Evolutionary conservation across 2,113 vertebrate genomes (phyloP).

Genomic region (Dicaeum eximium): DNA sequence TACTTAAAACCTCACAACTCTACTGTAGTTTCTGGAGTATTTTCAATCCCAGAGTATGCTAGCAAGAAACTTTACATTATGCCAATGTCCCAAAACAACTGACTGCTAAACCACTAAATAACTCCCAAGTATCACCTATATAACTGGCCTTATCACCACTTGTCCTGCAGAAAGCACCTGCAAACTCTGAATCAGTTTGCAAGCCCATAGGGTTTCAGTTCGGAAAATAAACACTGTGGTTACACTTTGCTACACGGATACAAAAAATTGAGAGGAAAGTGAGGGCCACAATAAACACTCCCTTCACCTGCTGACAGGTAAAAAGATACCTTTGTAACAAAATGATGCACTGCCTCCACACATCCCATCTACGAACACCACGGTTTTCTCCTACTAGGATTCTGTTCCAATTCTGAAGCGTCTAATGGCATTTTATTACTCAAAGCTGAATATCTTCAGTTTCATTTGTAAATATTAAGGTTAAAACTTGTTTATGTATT

Average conservation of each 20-base stretch:
- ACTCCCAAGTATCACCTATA: fast-evolving
- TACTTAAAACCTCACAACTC: background rate
- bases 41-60: background rate
- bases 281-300: background rate
- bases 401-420: background rate
- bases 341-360: background rate
- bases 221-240: fast-evolving
- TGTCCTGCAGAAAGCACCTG: background rate
- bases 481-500: background rate
- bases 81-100: background rate
- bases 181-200: background rate
- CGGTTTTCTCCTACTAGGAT: background rate
- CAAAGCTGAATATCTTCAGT: background rate
- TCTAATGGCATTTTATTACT: background rate
- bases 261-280: background rate
- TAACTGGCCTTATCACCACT: background rate
- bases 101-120: background rate
- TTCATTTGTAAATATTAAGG: background rate
- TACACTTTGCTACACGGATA: background rate
- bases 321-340: background rate
- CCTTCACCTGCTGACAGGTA: background rate
- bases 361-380: background rate
- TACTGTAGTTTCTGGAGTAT: background rate
- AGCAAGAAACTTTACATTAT: background rate
- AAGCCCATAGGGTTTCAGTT: background rate